Percentiles rank a stretch among this genome's conserved stretches.
phyloP scores from a whole-genome alignment of 2,113 vertebrate genomes.

The Naja naja region DNA sequence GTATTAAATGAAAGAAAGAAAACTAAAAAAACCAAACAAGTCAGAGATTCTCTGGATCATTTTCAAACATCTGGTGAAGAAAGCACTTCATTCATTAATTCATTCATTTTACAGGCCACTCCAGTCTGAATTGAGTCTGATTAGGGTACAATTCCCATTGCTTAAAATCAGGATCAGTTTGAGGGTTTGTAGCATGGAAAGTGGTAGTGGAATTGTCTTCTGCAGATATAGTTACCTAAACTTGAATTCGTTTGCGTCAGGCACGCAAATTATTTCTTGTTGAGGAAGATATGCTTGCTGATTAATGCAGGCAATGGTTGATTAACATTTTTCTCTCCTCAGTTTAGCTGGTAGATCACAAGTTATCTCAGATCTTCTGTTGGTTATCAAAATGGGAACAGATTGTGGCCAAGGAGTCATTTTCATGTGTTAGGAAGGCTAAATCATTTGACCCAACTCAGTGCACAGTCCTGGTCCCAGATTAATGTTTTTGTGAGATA shows the following conservation, averaged over 20 bases:
- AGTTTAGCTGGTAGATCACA: background rate
- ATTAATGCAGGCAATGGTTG: background rate
- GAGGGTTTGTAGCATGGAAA: background rate
- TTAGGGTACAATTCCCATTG: background rate
- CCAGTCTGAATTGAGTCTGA: background rate
- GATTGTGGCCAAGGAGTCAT: background rate
- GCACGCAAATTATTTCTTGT: background rate
- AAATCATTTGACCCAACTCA: background rate
- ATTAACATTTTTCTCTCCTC: background rate
- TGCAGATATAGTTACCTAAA: background rate
- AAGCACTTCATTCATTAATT: background rate
- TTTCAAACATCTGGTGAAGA: background rate
- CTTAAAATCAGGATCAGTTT: background rate
- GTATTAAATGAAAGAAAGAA: background rate
- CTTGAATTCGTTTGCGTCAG: accelerated
- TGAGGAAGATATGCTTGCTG: background rate
- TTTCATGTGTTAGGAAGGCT: background rate
- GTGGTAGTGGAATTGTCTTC: background rate
- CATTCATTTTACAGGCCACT: background rate
- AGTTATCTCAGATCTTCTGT: background rate
- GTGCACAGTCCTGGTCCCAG: background rate
- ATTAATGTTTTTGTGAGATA: background rate
- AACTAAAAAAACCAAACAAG: background rate
- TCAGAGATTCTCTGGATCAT: background rate
- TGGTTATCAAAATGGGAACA: background rate